phyloP scores from a whole-genome alignment of 1,140 invertebrate genomes.

The Dolichoris vasculosae region DNA sequence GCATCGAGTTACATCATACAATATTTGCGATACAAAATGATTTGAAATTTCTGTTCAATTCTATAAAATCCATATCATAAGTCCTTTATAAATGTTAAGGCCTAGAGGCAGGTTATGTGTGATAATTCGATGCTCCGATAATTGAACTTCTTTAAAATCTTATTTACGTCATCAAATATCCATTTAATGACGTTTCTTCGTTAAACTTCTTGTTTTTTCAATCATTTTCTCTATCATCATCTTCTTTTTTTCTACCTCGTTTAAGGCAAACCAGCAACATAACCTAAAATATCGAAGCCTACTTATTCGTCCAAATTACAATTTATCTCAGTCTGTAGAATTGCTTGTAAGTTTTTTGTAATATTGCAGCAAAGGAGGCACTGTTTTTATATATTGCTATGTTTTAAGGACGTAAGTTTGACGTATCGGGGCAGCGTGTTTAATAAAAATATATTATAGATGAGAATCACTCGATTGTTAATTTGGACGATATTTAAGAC shows the following conservation, averaged over 20 bases:
- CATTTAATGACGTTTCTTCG: conserved; percentile 49
- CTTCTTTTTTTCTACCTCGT: conserved; percentile 42
- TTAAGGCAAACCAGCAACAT: conserved; percentile 51
- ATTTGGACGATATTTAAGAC: conserved; percentile 32
- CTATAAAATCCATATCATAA: conserved; percentile 42
- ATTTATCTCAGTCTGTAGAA: neutral
- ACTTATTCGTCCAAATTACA: conserved; percentile 2
- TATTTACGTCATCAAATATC: conserved; percentile 50
- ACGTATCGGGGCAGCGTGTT: conserved; percentile 10
- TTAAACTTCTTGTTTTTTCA: conserved; percentile 38
- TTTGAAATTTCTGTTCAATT: neutral
- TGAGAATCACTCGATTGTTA: conserved; percentile 27
- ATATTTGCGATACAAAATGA: conserved; percentile 12
- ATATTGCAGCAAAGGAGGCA: conserved; percentile 1
- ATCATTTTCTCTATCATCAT: conserved; percentile 49
- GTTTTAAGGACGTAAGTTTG: conserved; percentile 5
- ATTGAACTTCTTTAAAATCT: neutral
- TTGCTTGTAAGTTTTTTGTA: neutral
- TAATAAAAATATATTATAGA: conserved; percentile 32
- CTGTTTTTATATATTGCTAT: conserved; percentile 23
- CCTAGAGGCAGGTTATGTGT: conserved; percentile 37
- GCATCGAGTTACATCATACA: conserved; percentile 43
- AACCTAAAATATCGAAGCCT: conserved; percentile 38
- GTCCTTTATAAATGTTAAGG: conserved; percentile 30
- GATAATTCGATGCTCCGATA: conserved; percentile 1